Base-by-base conservation (phyloP, 2,797 vertebrate species). In the Pangasius krempfi region DNA sequence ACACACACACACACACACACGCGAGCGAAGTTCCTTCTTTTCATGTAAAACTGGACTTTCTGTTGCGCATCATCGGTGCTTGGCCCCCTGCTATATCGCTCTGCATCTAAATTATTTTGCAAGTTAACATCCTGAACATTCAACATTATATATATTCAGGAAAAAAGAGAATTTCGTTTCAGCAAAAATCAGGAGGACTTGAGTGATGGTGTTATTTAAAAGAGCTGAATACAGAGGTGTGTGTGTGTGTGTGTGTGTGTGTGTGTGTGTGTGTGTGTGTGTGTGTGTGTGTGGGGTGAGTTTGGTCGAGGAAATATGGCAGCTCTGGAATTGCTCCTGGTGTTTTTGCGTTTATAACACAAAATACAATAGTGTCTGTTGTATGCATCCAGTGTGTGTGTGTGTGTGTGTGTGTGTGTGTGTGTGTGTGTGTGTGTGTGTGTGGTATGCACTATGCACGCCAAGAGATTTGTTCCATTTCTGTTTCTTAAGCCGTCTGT, bases 211-310 rank as follows among this genome's bases (percentile, higher is more conserved):
- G 16, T n/a, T 52, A 37, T 58, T 80, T 79, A 30, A 33, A 30
- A 3, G 8, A 14, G 1, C 33, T 79, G 4, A 25, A 30, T 78
- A 4, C 25, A 2, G 37, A 30, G 0, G 3, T 22, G 20, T 64
- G 44, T 76, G 56, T 89, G 84, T 89, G 83, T 85, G 58, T 89
- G 27, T 85, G 76, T 83, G 60, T 50, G 83, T 62, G 58, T 88
- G n/a, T 85, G 70, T 82, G 72, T 83, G 80, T 73, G 54, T 68
- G 56, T 81, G 84, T 85, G 82, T 68, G 56, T 81, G 84, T 85
- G 82, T 44, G 44, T 47, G 6, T 47, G 44, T 47, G 44, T 47
- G 50, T 9, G 50, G 50, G 10, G 9, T 56, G 54, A 47, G 44
- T 6, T 52, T 27, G 44, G 73, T 76, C 0, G 0, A 76, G 73